A percentile compares a stretch with the other conserved stretches of the same genome.
Evolutionary conservation across 1,140 invertebrate genomes (phyloP).

Genomic region (Eriocheir sinensis): DNA sequence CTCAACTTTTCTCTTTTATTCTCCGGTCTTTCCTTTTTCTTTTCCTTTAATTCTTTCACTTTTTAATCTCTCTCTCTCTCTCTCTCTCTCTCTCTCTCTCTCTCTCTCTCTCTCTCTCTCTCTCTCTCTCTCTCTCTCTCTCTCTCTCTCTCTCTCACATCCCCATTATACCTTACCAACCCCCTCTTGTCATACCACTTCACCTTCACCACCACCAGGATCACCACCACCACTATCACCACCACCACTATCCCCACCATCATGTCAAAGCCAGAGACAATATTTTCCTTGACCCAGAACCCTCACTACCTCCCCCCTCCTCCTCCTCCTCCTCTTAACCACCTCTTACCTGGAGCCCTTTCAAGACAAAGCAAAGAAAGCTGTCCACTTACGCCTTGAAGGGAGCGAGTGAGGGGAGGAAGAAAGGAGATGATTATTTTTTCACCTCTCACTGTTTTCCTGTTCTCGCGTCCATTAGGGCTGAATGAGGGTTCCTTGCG

Average conservation of each 20-base stretch:
- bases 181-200: too few species aligned
- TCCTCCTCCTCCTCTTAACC: neutral
- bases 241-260: neutral
- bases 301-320: neutral
- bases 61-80: too few species aligned
- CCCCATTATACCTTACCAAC: too few species aligned
- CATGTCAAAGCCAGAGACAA: neutral
- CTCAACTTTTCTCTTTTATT: too few species aligned
- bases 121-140: neutral
- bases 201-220: neutral
- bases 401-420: neutral
- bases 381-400: neutral
- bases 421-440: too few species aligned
- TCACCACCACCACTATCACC: constrained; percentile 13
- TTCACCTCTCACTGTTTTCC: too few species aligned
- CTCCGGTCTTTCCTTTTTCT: too few species aligned
- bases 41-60: too few species aligned
- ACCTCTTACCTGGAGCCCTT: neutral
- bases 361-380: neutral
- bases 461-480: too few species aligned
- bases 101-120: too few species aligned
- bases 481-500: neutral
- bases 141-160: neutral
- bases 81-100: too few species aligned
- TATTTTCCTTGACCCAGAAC: neutral